phyloP scores from a whole-genome alignment of 2,888 invertebrate genomes.

The Ophonus ardosiacus region DNA sequence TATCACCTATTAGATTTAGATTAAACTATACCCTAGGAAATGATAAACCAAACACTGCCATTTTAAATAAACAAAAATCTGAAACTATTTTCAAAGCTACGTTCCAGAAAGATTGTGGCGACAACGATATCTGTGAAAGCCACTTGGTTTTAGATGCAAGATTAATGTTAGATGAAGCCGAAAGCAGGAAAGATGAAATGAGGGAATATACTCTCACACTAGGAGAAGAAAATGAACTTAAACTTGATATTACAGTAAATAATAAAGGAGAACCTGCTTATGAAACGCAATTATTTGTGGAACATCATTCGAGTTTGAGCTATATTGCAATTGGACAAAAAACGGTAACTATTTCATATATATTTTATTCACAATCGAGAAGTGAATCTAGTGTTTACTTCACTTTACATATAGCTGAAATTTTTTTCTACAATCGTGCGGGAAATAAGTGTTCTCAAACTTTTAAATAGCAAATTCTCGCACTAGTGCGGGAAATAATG shows the following conservation, averaged over 20 bases:
- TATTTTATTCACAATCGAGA: not conserved
- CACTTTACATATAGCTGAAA: too few relatives aligned
- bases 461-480: too few relatives aligned
- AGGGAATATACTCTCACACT: constrained; percentile 78
- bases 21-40: constrained; percentile 90
- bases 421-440: too few relatives aligned
- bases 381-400: too few relatives aligned
- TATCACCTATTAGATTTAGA: constrained; percentile 91
- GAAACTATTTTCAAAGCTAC: constrained; percentile 88
- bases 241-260: constrained; percentile 84
- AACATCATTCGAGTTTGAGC: constrained; percentile 87
- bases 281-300: constrained; percentile 88
- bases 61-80: constrained; percentile 92
- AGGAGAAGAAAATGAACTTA: constrained; percentile 87
- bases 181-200: constrained; percentile 67
- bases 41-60: constrained; percentile 87
- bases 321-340: constrained; percentile 85
- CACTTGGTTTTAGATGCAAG: constrained; percentile 83
- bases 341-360: constrained; percentile 75
- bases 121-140: constrained; percentile 92
- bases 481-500: too few relatives aligned
- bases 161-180: constrained; percentile 77
- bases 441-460: too few relatives aligned
- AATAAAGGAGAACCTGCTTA: constrained; percentile 94
- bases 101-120: constrained; percentile 94